Evolutionary conservation across 2,113 vertebrate species (phyloP), one percentile per base, ranked within the genome.

Genomic region (Cacatua alba): DNA sequence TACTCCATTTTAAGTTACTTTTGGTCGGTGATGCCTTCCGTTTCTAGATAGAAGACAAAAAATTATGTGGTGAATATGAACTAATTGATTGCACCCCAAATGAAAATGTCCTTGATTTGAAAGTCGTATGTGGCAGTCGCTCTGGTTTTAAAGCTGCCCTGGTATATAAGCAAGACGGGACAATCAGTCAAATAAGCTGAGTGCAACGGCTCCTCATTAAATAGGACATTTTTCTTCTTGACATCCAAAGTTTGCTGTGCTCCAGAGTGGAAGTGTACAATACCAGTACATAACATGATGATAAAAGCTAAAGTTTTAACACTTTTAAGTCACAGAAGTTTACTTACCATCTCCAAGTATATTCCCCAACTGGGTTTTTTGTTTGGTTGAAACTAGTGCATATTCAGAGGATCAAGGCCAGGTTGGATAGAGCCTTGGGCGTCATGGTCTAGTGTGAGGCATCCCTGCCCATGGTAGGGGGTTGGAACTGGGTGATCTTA

Each of bases 51-150:
- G 70, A 90, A 84, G 52, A 52, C 29, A 77, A 64, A 82, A 74
- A 78, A 75, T 92, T 70, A 78, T 69, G 52, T 75, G 8, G 35
- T 89, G 71, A 94, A 57, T 37, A 84, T 87, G 57, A 94, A 86
- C 51, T 95, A 96, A 95, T 51, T 95, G 67, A 90, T 86, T 86
- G 53, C 39, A n/a, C 28, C 78, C 35, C 59, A 86, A 94, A 83
- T 95, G 74, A 81, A 95, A 94, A 95, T n/a, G 33, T 55, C 65
- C 72, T 96, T 96, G 71, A 90, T 91, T 94, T 95, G 71, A 91
- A 95, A 93, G 71, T 91, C 11, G 1, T 46, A 31, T 62, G 44
- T 51, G 39, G 15, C 64, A 84, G 49, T 82, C 1, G 5, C 52
- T 86, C 41, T 84, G 63, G 24, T 95, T 94, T 91, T 82, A 78